These are phyloP conservation scores for Protobothrops mucrosquamatus DNA, from an alignment of 2,113 vertebrate genomes.

Conservation along the genomic window DNA sequence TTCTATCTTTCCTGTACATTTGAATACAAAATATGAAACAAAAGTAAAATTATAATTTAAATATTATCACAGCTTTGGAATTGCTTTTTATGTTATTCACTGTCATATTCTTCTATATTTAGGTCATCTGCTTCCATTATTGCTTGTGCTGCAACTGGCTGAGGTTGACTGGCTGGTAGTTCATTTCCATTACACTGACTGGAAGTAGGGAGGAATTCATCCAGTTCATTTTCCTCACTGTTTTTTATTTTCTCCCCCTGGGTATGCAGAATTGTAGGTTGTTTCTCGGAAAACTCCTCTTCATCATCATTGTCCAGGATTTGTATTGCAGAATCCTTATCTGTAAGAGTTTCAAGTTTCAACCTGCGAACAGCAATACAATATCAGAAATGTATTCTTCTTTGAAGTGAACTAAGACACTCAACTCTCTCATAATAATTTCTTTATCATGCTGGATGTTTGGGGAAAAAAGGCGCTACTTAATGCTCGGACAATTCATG, in stretches of 20 bases:
- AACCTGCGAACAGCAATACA: slow-evolving; percentile 66
- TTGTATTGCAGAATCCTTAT: slow-evolving; percentile 78
- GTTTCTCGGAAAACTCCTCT: slow-evolving; percentile 14
- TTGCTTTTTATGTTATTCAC: slow-evolving; percentile 63
- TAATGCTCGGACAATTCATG: background rate
- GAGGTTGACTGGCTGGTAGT: slow-evolving; percentile 82
- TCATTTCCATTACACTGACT: slow-evolving; percentile 72
- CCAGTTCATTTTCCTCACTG: background rate
- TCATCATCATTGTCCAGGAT: slow-evolving; percentile 66
- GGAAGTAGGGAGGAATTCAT: slow-evolving; percentile 39
- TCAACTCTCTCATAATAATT: rapidly evolving
- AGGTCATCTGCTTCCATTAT: slow-evolving; percentile 77
- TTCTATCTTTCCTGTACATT: background rate
- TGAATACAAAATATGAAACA: slow-evolving; percentile 5
- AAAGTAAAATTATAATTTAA: background rate
- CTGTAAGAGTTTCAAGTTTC: slow-evolving; percentile 82
- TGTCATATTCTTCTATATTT: slow-evolving; percentile 85
- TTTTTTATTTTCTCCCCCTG: background rate
- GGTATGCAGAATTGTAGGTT: background rate
- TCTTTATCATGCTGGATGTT: background rate
- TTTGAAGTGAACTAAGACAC: background rate
- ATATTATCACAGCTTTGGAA: background rate
- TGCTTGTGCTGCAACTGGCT: slow-evolving; percentile 67
- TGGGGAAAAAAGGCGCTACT: background rate
- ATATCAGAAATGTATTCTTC: background rate